phyloP scores from a whole-genome alignment of 2,113 vertebrate species.

The Dicentrarchus labrax region DNA sequence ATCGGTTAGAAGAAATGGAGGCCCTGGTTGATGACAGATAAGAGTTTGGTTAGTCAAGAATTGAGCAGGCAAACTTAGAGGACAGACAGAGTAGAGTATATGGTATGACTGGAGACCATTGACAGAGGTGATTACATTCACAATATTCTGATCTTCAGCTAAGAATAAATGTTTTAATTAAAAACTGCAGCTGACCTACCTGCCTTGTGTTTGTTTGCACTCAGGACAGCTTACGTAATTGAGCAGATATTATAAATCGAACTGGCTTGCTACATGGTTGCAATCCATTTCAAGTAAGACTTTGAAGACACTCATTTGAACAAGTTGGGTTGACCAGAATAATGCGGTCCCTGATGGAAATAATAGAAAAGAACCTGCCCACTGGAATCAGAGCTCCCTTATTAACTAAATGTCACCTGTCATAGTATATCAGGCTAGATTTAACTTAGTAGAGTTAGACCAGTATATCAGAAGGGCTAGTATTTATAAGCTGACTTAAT shows the following conservation, averaged over 20 bases:
- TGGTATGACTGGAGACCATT: neutral
- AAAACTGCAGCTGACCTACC: neutral
- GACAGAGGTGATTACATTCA: neutral
- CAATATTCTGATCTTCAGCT: neutral
- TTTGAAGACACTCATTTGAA: neutral
- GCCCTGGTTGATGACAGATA: neutral
- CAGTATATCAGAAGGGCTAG: neutral
- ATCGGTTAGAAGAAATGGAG: neutral
- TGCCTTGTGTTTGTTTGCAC: neutral
- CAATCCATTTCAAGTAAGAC: neutral
- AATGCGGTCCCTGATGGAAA: neutral
- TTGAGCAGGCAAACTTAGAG: neutral
- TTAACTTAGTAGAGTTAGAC: neutral
- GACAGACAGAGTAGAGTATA: neutral
- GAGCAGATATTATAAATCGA: neutral
- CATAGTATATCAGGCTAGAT: too few species aligned
- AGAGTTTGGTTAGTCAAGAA: neutral
- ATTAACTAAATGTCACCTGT: neutral
- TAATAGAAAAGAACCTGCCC: neutral
- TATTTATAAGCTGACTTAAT: neutral
- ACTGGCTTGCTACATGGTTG: neutral
- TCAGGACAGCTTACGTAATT: neutral
- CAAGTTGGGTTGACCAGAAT: neutral
- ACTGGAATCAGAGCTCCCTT: neutral
- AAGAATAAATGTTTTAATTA: neutral